Percentiles rank a stretch among this genome's conserved stretches.
Evolutionary conservation across 2,888 invertebrate species (phyloP).

Genomic region (Aspidiotus rigidus): DNA sequence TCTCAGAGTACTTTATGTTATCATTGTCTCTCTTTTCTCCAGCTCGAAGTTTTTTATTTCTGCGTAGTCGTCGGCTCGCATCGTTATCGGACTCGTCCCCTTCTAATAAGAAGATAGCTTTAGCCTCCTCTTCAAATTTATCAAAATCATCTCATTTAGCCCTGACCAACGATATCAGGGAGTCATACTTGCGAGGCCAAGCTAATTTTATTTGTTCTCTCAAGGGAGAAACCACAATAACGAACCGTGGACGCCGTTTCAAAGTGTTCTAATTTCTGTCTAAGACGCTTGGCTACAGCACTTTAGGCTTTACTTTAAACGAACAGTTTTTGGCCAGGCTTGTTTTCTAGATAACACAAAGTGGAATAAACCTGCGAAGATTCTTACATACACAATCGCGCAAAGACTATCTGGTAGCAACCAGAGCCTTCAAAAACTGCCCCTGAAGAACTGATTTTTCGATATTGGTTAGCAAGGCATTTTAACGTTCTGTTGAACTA

Average conservation of each 20-base stretch:
- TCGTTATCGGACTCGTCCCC: background rate
- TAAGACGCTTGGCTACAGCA: background rate
- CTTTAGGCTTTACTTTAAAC: background rate
- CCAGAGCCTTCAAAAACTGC: background rate
- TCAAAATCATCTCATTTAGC: background rate
- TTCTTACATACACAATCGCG: background rate
- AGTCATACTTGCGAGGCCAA: background rate
- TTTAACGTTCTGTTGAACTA: background rate
- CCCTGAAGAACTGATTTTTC: background rate
- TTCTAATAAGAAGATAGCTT: background rate
- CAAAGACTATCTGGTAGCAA: background rate
- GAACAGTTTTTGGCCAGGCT: background rate
- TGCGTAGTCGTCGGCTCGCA: background rate
- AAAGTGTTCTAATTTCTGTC: background rate
- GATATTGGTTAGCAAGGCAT: background rate
- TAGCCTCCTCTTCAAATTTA: background rate
- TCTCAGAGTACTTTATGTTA: no score
- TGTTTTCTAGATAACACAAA: background rate
- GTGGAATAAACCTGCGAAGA: background rate
- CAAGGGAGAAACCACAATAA: background rate
- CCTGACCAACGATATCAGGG: background rate
- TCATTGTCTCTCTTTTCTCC: no score
- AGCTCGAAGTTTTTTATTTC: background rate
- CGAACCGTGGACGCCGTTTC: background rate
- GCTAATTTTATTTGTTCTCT: background rate